Evolutionary conservation across 2,797 vertebrate genomes (phyloP), one percentile per base, ranked within the genome.

Genomic region (Spea hammondii): DNA sequence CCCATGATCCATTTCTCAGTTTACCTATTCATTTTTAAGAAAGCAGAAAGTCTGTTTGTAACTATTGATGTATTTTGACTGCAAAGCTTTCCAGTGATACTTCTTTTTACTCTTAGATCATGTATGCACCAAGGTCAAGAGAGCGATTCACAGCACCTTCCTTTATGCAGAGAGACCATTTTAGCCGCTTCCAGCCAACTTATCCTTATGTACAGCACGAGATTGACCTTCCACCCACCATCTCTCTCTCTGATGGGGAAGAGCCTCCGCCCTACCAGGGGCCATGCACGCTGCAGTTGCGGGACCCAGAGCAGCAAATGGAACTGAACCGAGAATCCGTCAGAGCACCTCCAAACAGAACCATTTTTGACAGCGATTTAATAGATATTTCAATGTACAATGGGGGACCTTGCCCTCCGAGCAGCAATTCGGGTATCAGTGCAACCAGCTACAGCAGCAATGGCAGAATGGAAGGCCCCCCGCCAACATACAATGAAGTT

Each of bases 341-440:
- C 85, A 83, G 91, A 86, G 91, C 93, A 10, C 93, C 93, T 0
- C 93, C 93, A 86, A 94, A 94, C 88, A 86, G 93, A 85, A 94
- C 93, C 84, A 89, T 93, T 86, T 94, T 93, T 82, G 92, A 93
- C 89, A 92, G 92, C 44, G 90, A 93, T 77, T 88, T 92, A 85
- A 91, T 91, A 84, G 90, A 91, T 83, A 83, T 90, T 83, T 90
- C 91, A 0, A 84, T 90, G 87, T 91, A 92, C 84, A 92, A 86
- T 68, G 92, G 93, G 53, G 96, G 96, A 70, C 97, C 96, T 0
- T 93, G 95, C 87, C 97, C 97, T 6, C 97, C 97, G 8, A 99
- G 97, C 93, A 96, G 95, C 93, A 96, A 98, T 85, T 96, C 96
- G 77, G 97, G 97, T 88, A 94, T 98, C 88, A 98, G 96, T 68